Evolutionary conservation across 1,140 invertebrate genomes (phyloP), one percentile per base, ranked within the genome.

Genomic region (Steinernema feltiae): DNA sequence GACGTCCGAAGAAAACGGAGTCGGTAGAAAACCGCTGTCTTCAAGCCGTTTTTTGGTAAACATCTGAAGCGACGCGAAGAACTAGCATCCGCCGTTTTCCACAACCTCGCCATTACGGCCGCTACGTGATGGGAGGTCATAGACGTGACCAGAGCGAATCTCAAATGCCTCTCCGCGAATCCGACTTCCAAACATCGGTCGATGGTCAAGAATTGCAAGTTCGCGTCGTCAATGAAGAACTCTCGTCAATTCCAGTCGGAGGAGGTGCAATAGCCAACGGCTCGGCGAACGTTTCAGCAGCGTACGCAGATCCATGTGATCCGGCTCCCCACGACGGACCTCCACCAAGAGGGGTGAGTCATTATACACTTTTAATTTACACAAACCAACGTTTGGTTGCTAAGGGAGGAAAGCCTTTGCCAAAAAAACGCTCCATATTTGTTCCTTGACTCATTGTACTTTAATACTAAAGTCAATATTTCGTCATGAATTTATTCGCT

Each of bases 231-330:
- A 63, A 63, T 21, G 53, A 63, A 27, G 53, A 63, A 27, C 12
- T 27, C 53, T 12, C 53, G 12, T 63, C 53, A 12, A 63, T 63
- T 63, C 53, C 53, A 7, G 24, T 63, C 7, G 53, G 53, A 7
- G 12, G 53, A 12, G 53, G 24, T n/a, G 53, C 53, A 3, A 63
- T 63, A 15, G 53, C 53, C 53, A 63, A 63, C 53, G 53, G 53
- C 53, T 63, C 53, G 24, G 53, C 53, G 12, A 63, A 63, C 53
- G 53, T 63, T 7, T 63, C 53, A 63, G 53, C 53, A 15, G 53
- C 53, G 7, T 63, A 63, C 24, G 53, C 53, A 27, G 53, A 63
- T 63, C 53, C 53, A 63, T 63, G 53, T 63, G 53, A 63, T 63
- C 53, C 53, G 24, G 41, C 53, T 3, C 53, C 53, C 24, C 53